Evolutionary conservation across 2,113 vertebrate genomes (phyloP).

Genomic region (Dromiciops gliroides): DNA sequence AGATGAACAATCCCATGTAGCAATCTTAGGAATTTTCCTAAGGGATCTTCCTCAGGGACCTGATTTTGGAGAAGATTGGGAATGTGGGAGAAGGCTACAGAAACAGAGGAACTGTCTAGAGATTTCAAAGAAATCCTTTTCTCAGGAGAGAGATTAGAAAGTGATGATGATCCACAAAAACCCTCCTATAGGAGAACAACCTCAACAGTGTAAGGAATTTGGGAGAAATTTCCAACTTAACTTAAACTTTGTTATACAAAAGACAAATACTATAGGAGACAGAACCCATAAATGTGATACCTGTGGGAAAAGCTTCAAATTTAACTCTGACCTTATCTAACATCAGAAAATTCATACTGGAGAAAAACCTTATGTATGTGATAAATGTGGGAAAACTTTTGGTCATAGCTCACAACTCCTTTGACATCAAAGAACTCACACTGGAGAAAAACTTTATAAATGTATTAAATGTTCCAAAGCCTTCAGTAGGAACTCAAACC

Average conservation of each 20-base stretch:
- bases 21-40: background rate
- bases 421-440: slow-evolving; percentile 57
- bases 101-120: background rate
- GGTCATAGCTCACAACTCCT: slow-evolving; percentile 43
- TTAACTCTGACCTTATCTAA: slow-evolving; percentile 75
- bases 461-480: slow-evolving; percentile 61
- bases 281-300: slow-evolving; percentile 75
- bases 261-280: slow-evolving; percentile 70
- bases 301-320: slow-evolving; percentile 74
- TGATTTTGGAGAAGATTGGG: background rate
- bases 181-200: slow-evolving; percentile 60
- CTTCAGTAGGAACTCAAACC: slow-evolving; percentile 52
- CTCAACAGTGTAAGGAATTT: slow-evolving; percentile 67
- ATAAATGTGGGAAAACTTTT: slow-evolving; percentile 56
- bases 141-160: slow-evolving; percentile 8
- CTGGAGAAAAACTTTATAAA: slow-evolving; percentile 60
- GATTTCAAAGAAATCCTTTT: background rate
- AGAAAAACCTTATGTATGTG: slow-evolving; percentile 72
- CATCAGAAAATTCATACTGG: slow-evolving; percentile 78
- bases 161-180: slow-evolving; percentile 32
- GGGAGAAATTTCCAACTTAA: slow-evolving; percentile 75
- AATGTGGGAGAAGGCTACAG: slow-evolving; percentile 31
- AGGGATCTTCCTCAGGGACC: background rate
- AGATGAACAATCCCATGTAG: background rate
- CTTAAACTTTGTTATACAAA: slow-evolving; percentile 75